Evolutionary conservation across 2,113 vertebrate genomes (phyloP), one percentile per base, ranked within the genome.

Genomic region (Lepidothrix coronata): DNA sequence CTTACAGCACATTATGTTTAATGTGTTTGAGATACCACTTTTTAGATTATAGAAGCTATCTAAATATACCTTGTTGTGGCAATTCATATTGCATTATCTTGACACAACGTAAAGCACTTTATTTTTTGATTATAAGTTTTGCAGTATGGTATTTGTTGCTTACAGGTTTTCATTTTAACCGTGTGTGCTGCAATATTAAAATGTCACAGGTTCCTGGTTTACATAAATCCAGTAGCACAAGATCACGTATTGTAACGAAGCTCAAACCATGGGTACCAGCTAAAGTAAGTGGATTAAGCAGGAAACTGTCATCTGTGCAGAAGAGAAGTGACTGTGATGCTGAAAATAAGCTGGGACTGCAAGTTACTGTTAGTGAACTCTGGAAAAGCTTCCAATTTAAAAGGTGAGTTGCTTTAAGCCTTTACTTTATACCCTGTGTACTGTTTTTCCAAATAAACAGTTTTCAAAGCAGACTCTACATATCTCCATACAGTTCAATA

Each of bases 371-470:
- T 97, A 98, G 97, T 55, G 98, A 98, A 61, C 97, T 99, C 11
- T 98, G 99, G 99, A 99, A 98, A 88, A 99, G 97, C 92, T 99
- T 99, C 93, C 98, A 98, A 10, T 99, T 99, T 97, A 99, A 98
- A 96, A 99, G 98, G 99, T 99, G 76, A 95, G 98, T 97, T 83
- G 14, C 25, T 94, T 89, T 74, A 44, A 54, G 14, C 6, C 27
- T 55, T 59, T 83, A 30, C 11, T 72, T 72, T 44, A 2, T 15
- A 68, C 4, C 8, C 4, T 35, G 5, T 35, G 13, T 43, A 14
- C 2, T 61, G 39, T 57, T 59, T 46, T 18, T 2, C 21, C 33
- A 28, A 43, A 51, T 16, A 74, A 85, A 49, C 17, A 28, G 2
- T 49, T 63, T 79, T 86, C 63, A 48, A 61, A 79, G 24, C 24